A percentile compares a stretch with the other conserved stretches of the same genome.
phyloP scores from a whole-genome alignment of 92 coral and sea anemone genomes.

The Parazoanthus darwini region DNA sequence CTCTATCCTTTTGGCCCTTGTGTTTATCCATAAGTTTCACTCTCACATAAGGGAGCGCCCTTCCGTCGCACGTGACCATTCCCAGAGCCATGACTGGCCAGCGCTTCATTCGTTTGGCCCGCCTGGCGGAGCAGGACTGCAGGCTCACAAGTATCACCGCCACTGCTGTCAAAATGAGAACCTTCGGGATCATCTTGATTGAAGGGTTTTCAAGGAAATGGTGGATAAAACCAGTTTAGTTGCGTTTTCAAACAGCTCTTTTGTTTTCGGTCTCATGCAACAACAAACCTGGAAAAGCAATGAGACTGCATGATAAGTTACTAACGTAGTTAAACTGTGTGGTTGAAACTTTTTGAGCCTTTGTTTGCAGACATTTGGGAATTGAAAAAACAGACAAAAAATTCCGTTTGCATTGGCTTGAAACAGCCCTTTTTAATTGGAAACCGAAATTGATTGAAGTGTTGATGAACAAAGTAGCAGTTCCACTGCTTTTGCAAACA shows the following conservation, averaged over 20 bases:
- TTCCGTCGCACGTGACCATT: slow-evolving; percentile 21
- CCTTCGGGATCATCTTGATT: background rate
- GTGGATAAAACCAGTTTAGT: too few relatives aligned
- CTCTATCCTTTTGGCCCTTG: background rate
- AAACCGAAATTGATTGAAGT: too few relatives aligned
- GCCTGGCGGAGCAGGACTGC: background rate
- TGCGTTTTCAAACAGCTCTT: background rate
- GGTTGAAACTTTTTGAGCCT: too few relatives aligned
- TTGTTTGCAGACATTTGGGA: too few relatives aligned
- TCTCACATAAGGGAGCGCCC: slow-evolving; percentile 12
- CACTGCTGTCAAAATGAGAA: background rate
- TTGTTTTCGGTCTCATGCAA: background rate
- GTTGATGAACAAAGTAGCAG: too few relatives aligned
- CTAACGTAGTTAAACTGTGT: too few relatives aligned
- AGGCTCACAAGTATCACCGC: background rate
- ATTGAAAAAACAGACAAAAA: too few relatives aligned
- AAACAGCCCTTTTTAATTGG: too few relatives aligned
- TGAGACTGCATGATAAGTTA: background rate
- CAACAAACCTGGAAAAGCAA: background rate
- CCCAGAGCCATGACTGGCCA: background rate
- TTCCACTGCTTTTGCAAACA: too few relatives aligned
- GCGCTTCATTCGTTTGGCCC: background rate
- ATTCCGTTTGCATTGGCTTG: too few relatives aligned
- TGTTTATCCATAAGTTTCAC: slow-evolving; percentile 29
- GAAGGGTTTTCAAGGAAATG: background rate